Evolutionary conservation across 2,888 invertebrate genomes (phyloP).

Genomic region (Hypomecis punctinalis): DNA sequence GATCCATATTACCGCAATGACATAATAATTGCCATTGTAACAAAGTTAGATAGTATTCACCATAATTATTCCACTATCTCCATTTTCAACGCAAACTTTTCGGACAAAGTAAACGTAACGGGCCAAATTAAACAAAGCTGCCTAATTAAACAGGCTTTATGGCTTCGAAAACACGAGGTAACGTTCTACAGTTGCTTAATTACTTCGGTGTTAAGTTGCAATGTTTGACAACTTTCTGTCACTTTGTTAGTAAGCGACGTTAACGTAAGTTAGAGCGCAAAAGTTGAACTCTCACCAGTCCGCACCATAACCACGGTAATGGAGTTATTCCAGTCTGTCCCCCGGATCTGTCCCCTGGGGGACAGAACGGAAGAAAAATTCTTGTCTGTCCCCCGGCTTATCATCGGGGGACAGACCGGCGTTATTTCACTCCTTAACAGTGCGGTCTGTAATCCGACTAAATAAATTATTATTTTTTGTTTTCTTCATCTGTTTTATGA

Average conservation of each 20-base stretch:
- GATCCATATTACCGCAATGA: neutral
- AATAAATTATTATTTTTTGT: no score
- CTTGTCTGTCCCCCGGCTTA: no score
- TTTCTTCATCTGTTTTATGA: no score
- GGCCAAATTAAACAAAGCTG: conserved; percentile 22
- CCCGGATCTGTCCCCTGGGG: no score
- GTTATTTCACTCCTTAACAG: no score
- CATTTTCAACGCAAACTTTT: conserved; percentile 14
- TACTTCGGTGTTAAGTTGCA: conserved; percentile 25
- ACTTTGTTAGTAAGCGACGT: conserved; percentile 1
- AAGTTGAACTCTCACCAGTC: no score
- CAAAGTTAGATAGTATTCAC: conserved; percentile 1
- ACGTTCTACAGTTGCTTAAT: conserved; percentile 14
- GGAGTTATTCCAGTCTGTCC: no score
- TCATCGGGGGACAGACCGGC: no score
- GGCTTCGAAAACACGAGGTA: conserved; percentile 14
- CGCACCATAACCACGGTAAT: no score
- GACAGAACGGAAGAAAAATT: no score
- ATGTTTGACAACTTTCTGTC: conserved; percentile 21
- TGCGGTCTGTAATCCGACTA: no score
- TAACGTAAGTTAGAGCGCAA: no score
- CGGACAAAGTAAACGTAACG: conserved; percentile 26
- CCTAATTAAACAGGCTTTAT: conserved; percentile 30
- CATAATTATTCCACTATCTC: conserved; percentile 20
- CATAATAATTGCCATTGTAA: conserved; percentile 7